These are phyloP conservation scores for Phrynocephalus vlangalii DNA, from an alignment of 2,797 vertebrate species.

Conservation along the genomic window DNA sequence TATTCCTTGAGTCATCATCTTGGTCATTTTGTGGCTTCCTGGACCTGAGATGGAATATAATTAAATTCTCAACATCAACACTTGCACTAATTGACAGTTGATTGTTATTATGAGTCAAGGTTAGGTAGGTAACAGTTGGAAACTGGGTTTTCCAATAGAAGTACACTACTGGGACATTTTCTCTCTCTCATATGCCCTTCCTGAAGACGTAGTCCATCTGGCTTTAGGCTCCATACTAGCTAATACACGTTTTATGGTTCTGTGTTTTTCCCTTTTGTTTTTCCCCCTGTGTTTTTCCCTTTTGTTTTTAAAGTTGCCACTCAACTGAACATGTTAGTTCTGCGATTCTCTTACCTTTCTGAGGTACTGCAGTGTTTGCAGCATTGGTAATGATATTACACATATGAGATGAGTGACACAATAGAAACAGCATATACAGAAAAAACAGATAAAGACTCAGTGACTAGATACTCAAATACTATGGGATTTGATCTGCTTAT, in stretches of 20 bases:
- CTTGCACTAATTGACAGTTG: background rate
- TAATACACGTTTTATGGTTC: no score
- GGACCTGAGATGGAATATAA: background rate
- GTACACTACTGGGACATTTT: background rate
- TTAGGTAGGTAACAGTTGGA: background rate
- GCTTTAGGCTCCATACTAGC: background rate
- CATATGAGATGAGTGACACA: rapidly evolving
- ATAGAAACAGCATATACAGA: background rate
- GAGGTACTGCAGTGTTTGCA: rapidly evolving
- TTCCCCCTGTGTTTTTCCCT: no score
- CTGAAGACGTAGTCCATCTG: background rate
- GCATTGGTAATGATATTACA: rapidly evolving
- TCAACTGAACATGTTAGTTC: background rate
- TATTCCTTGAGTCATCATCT: background rate
- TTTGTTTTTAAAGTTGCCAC: background rate
- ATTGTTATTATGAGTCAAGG: background rate
- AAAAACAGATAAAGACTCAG: background rate
- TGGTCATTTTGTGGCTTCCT: background rate
- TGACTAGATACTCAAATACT: no score
- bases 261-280: no score
- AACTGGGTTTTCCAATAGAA: background rate
- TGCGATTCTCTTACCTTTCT: background rate
- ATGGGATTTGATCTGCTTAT: no score
- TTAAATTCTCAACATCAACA: background rate
- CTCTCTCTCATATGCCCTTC: background rate